phyloP scores from a whole-genome alignment of 1,140 invertebrate species.

The Aleiodes sp. region DNA sequence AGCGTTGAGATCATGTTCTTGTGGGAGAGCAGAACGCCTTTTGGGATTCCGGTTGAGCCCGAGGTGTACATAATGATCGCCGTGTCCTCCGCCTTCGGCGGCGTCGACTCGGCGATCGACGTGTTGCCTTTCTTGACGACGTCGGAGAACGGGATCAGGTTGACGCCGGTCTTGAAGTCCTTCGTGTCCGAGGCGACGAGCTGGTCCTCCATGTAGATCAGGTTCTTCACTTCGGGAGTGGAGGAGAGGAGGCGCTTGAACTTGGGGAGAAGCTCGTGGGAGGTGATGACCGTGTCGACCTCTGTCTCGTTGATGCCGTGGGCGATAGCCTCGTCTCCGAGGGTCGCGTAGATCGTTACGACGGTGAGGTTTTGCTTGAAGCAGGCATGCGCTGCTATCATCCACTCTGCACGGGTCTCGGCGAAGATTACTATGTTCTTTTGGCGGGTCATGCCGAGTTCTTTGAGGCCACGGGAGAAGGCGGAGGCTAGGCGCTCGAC shows the following conservation, averaged over 20 bases:
- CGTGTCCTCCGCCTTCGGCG: conserved; percentile 77
- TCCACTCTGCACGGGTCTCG: conserved; percentile 97
- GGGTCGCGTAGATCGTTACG: conserved; percentile 95
- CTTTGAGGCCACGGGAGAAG: conserved; percentile 82
- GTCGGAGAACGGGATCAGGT: conserved; percentile 49
- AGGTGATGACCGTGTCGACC: conserved; percentile 89
- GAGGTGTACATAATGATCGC: conserved; percentile 98
- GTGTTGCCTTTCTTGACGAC: conserved; percentile 49
- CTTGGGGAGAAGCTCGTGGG: conserved; percentile 88
- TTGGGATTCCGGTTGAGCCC: conserved; percentile 91
- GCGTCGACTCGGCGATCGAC: conserved; percentile 57
- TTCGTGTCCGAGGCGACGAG: conserved; percentile 74
- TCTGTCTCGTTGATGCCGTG: conserved; percentile 98
- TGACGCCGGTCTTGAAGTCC: conserved; percentile 70
- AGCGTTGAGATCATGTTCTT: conserved; percentile 90
- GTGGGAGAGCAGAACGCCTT: conserved; percentile 88
- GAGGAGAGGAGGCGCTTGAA: conserved; percentile 80
- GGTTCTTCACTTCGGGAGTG: conserved; percentile 76
- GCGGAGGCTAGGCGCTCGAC: conserved; percentile 77
- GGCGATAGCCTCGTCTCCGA: conserved; percentile 94
- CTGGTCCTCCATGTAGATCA: conserved; percentile 92
- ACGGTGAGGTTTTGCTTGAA: conserved; percentile 90
- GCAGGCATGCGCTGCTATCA: conserved; percentile 92
- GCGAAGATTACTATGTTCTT: conserved; percentile 93
- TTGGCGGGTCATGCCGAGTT: conserved; percentile 72